Evolutionary conservation across 37 sponge, comb jelly and placozoan genomes (phyloP), one percentile per base, ranked within the genome.

Genomic region (Axinella damicornis): DNA sequence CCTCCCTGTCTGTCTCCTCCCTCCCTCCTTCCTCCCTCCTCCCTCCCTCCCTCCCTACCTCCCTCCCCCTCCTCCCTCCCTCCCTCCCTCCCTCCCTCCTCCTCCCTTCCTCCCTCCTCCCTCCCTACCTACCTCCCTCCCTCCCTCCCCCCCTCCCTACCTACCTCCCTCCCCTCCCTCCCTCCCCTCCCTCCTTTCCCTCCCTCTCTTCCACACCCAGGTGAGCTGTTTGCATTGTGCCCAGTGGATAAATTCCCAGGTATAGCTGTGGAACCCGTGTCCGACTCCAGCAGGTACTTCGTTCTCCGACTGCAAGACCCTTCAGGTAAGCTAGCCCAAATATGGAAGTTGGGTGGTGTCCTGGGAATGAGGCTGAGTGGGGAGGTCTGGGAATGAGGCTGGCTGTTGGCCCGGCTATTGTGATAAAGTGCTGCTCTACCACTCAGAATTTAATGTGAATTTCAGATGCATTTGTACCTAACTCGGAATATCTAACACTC

Each of bases 271-370:
- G 96, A 98, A 53, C 76, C 96, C 15, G 99, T 98, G 39, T 85
- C 94, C 1, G 99, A 98, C 77, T 97, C 96, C 67, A 94, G 99
- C 71, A 73, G 99, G 59, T 98, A 98, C 64, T 98, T 98, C 68
- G 92, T 96, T 0, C 64, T 98, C n/a, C 85, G 88, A 55, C 78
- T 97, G 18, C 71, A 67, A n/a, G 94, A 93, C 56, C 56, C 72
- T 55, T 73, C 74, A 76, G 91, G 89, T 95, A 73, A n/a, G n/a
- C n/a, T n/a, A n/a, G n/a, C n/a, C n/a, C n/a, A n/a, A n/a, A n/a
- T n/a, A n/a, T n/a, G n/a, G n/a, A n/a, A n/a, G n/a, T n/a, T n/a
- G n/a, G n/a, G n/a, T n/a, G n/a, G n/a, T n/a, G n/a, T n/a, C n/a
- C n/a, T n/a, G n/a, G n/a, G n/a, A n/a, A n/a, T n/a, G n/a, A n/a